phyloP scores from a whole-genome alignment of 2,888 invertebrate species.

The Odontocolon sp. region DNA sequence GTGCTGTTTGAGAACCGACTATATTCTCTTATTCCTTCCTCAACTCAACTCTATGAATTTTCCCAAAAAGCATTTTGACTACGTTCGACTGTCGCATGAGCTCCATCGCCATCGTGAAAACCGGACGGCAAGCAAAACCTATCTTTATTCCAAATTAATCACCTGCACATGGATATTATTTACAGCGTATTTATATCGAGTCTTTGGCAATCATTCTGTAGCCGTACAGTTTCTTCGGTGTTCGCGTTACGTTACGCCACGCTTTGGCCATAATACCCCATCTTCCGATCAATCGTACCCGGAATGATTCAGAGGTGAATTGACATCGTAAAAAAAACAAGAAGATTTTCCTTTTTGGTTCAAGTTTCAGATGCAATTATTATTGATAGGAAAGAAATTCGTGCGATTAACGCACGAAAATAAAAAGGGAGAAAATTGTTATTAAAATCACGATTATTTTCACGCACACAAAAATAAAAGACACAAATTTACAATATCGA shows the following conservation, averaged over 20 bases:
- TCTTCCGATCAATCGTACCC: not conserved
- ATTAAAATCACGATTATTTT: not conserved
- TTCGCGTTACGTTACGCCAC: slow-evolving; percentile 22
- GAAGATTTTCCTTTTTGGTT: not conserved
- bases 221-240: slow-evolving; percentile 6
- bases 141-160: slow-evolving; percentile 6
- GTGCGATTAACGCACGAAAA: not conserved
- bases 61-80: not conserved
- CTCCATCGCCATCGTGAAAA: slow-evolving; percentile 14
- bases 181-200: not conserved
- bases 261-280: not conserved
- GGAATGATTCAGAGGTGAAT: slow-evolving; percentile 2
- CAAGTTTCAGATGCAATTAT: too few relatives aligned
- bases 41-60: too few relatives aligned
- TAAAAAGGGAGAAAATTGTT: not conserved
- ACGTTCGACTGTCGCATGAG: slow-evolving; percentile 48
- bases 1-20: too few relatives aligned
- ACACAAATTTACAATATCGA: not conserved
- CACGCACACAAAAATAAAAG: not conserved
- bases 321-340: not conserved
- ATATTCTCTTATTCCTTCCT: too few relatives aligned
- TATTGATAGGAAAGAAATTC: too few relatives aligned
- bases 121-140: not conserved
- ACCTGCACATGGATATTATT: slow-evolving; percentile 25
- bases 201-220: slow-evolving; percentile 13